Conservation (phyloP, 2,113 vertebrate genomes). For the Rhagologus leucostigma region DNA sequence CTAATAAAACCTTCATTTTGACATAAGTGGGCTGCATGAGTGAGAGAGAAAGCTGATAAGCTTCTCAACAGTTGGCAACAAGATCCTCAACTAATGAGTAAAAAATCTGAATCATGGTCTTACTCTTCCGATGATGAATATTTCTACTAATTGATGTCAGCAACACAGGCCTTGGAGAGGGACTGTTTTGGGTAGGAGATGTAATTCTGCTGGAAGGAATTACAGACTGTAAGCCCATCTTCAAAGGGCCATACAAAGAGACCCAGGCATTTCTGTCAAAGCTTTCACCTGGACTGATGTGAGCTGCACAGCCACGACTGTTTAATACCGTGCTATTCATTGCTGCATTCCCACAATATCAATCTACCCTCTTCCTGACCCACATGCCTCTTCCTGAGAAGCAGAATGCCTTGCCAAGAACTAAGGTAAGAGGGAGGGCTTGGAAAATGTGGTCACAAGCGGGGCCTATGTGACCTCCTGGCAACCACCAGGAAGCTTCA, state of each 20-base stretch:
- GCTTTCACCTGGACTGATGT: background rate
- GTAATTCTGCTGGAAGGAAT: background rate
- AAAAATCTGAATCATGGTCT: constrained; percentile 23
- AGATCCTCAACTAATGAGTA: constrained; percentile 21
- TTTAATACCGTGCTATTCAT: background rate
- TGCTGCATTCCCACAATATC: background rate
- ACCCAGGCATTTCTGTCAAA: background rate
- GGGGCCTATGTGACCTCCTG: background rate
- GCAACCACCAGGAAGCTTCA: background rate
- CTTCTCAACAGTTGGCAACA: constrained; percentile 18
- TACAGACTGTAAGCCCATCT: background rate
- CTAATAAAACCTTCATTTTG: constrained; percentile 45
- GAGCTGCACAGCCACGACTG: background rate
- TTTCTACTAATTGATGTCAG: background rate
- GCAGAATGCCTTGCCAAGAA: fast-evolving
- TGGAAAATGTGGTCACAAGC: fast-evolving
- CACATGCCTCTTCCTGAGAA: background rate
- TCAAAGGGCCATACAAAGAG: background rate
- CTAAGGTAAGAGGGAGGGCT: background rate
- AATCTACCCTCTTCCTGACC: background rate
- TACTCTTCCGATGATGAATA: background rate
- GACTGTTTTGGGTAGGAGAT: background rate
- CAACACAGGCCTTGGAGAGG: background rate
- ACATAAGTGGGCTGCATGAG: constrained; percentile 10
- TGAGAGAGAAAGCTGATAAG: background rate